phyloP scores from a whole-genome alignment of 2,797 vertebrate genomes.

The Neosilurus mollespiculum region DNA sequence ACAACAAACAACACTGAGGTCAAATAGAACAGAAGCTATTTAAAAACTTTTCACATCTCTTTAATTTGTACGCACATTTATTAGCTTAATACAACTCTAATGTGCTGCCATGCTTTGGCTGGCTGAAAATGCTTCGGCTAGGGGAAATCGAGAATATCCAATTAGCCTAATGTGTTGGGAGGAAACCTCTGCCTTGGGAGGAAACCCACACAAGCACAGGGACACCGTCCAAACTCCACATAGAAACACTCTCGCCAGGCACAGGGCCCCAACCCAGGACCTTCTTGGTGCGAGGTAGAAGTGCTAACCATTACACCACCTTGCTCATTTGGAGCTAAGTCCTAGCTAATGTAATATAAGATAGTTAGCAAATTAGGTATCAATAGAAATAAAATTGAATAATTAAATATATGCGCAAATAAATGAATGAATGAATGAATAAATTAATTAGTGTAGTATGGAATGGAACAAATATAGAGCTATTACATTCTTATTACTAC shows the following conservation, averaged over 20 bases:
- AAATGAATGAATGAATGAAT: too few relatives aligned
- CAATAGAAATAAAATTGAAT: too few relatives aligned
- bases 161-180: too few relatives aligned
- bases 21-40: slow-evolving; percentile 31
- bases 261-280: too few relatives aligned
- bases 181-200: too few relatives aligned
- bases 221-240: too few relatives aligned
- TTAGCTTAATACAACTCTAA: background rate
- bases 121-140: background rate
- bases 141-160: too few relatives aligned
- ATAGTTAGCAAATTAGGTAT: background rate
- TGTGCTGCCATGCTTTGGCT: background rate
- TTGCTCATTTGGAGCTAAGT: background rate
- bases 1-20: background rate
- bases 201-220: too few relatives aligned
- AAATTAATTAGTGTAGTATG: background rate
- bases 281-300: too few relatives aligned
- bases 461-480: background rate
- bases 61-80: background rate
- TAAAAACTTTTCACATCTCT: slow-evolving; percentile 44
- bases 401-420: too few relatives aligned
- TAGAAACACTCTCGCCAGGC: too few relatives aligned
- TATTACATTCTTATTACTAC: background rate
- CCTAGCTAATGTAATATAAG: background rate
- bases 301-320: too few relatives aligned